Conservation (phyloP, 2,888 invertebrate species). For the Phyto melanocephala region DNA sequence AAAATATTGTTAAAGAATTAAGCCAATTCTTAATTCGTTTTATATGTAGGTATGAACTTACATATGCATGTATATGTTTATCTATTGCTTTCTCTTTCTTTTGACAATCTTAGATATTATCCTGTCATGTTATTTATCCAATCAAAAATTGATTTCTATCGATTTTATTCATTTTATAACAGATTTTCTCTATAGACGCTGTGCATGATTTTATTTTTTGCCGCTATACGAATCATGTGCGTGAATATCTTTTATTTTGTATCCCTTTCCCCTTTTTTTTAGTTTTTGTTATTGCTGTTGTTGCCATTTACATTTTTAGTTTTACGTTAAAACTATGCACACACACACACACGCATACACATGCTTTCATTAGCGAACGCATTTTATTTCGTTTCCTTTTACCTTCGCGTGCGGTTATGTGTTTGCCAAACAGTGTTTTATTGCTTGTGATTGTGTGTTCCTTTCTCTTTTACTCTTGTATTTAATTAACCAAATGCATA, state of each 20-base stretch:
- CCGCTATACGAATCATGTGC: slow-evolving; percentile 31
- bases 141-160: slow-evolving; percentile 48
- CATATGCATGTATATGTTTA: background rate
- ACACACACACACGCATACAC: background rate
- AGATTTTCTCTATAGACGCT: slow-evolving; percentile 3
- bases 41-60: too few species aligned
- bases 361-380: background rate
- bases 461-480: background rate
- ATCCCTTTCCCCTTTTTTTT: slow-evolving; percentile 33
- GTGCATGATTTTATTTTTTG: background rate
- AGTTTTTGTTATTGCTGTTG: background rate
- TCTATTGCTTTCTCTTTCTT: slow-evolving; percentile 15
- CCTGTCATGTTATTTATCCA: slow-evolving; percentile 31
- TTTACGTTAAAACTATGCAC: background rate
- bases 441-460: background rate
- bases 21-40: background rate
- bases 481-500: background rate
- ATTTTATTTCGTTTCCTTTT: background rate
- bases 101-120: background rate
- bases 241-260: slow-evolving; percentile 15
- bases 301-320: background rate
- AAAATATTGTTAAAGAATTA: background rate
- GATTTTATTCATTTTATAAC: slow-evolving; percentile 29
- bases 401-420: background rate
- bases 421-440: background rate